Percentiles rank a stretch among this genome's conserved stretches.
phyloP scores from a whole-genome alignment of 2,888 invertebrate species.

The Eupithecia abbreviata region DNA sequence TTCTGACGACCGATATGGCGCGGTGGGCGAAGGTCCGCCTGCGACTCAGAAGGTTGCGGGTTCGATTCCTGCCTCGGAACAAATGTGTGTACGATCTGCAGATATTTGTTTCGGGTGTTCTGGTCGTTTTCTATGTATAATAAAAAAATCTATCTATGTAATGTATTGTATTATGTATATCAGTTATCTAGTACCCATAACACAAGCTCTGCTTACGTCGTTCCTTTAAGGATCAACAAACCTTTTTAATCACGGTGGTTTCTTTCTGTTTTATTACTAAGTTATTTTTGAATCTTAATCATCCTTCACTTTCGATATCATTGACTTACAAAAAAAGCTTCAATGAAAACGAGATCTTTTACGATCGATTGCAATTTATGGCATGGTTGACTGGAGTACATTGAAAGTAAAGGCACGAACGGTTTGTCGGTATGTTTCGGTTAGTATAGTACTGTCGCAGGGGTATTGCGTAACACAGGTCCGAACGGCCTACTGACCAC shows the following conservation, averaged over 20 bases:
- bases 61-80: no score
- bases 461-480: conserved; percentile 49
- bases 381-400: conserved; percentile 52
- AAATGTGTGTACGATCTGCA: no score
- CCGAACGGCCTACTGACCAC: conserved; percentile 39
- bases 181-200: no score
- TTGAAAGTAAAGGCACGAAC: conserved; percentile 56
- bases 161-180: no score
- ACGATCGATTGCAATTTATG: conserved; percentile 29
- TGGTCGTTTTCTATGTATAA: no score
- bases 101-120: no score
- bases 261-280: background rate
- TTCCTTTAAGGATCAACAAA: background rate
- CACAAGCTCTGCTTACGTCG: no score
- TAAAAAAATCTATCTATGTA: no score
- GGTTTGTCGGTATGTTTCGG: conserved; percentile 36
- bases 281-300: background rate
- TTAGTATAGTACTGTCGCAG: conserved; percentile 38
- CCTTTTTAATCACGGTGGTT: background rate
- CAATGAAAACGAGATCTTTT: conserved; percentile 17
- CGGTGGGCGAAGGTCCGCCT: no score
- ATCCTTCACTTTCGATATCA: conserved; percentile 20
- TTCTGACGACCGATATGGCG: no score
- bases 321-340: conserved; percentile 23
- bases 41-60: no score